Percentiles rank a stretch among this genome's conserved stretches.
Evolutionary conservation across 1,140 invertebrate genomes (phyloP).

Genomic region (Eueides isabella): DNA sequence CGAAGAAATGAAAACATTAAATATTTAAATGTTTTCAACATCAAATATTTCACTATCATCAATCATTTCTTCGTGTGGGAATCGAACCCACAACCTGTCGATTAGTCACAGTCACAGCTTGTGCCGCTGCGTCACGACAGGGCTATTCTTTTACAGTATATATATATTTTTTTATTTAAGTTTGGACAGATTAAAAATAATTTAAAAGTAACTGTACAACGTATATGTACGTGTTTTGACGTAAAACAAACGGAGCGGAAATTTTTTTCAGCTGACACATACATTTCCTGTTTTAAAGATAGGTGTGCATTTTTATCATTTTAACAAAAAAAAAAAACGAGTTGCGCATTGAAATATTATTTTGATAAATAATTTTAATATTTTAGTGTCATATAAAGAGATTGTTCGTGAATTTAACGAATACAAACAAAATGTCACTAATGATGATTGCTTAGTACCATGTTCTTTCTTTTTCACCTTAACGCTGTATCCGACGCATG

Average conservation of each 20-base stretch:
- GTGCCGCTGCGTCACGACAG: too few species aligned
- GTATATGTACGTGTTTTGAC: conserved; percentile 1
- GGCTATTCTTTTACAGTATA: too few species aligned
- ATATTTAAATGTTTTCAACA: too few species aligned
- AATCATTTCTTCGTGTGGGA: too few species aligned
- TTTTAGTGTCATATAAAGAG: not conserved
- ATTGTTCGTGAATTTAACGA: not conserved
- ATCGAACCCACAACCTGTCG: too few species aligned
- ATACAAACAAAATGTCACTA: not conserved
- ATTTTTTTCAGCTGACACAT: not conserved
- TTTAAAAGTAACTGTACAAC: not conserved
- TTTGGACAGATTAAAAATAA: not conserved
- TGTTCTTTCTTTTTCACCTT: too few species aligned
- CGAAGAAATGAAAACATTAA: too few species aligned
- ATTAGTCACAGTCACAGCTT: too few species aligned
- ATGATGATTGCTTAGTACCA: not conserved
- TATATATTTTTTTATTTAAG: too few species aligned
- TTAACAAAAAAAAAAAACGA: not conserved
- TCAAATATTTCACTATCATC: too few species aligned
- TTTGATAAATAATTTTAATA: not conserved
- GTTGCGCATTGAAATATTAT: not conserved
- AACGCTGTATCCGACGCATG: too few species aligned
- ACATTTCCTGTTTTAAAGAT: not conserved
- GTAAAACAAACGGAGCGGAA: conserved; percentile 7
- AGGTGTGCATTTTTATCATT: not conserved